Base-by-base conservation (phyloP, 2,113 vertebrate genomes). In the Catharus minimus region DNA sequence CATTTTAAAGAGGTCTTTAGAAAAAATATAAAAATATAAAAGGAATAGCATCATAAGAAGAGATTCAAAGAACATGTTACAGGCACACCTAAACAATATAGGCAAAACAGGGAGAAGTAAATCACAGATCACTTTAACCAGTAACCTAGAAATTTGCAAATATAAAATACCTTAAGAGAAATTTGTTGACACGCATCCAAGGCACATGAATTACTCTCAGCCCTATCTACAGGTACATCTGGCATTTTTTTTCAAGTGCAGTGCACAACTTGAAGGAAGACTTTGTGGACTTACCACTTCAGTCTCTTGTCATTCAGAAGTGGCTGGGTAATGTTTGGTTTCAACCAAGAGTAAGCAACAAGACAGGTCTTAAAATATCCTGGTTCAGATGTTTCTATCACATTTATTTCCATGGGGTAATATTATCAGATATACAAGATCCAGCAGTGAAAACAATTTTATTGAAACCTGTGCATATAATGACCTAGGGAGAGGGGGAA, bases 1-100 rank as follows among this genome's bases (percentile, higher is more conserved):
- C 21, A 71, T 47, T 90, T 80, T 81, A 75, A 93, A 89, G 33
- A 69, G 20, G n/a, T 44, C 9, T 68, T 74, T 43, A 58, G 13
- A 67, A 92, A 86, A n/a, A 21, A 50, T 76, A 49, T 28, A 56
- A 81, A 82, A 44, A 13, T 5, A 4, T 57, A 68, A 73, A 38
- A 89, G 19, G 17, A 80, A 61, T 43, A 82, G 47, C 49, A 49
- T 41, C 69, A 53, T 43, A 73, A 95, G 58, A 93, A 80, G 61
- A 84, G 5, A 74, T 46, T 57, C 24, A 86, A 87, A 82, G 41
- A 82, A 61, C 9, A 26, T 13, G 3, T 52, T 77, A 52, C 38
- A 27, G 5, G 11, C 5, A 43, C 30, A 61, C 17, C 11, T 20
- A 10, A 90, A 72, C 4, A 50, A 44, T 9, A 55, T 1, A 67